A percentile compares a stretch with the other conserved stretches of the same genome.
Conservation (phyloP, 2,113 vertebrate genomes). For the Anoplopoma fimbria region DNA sequence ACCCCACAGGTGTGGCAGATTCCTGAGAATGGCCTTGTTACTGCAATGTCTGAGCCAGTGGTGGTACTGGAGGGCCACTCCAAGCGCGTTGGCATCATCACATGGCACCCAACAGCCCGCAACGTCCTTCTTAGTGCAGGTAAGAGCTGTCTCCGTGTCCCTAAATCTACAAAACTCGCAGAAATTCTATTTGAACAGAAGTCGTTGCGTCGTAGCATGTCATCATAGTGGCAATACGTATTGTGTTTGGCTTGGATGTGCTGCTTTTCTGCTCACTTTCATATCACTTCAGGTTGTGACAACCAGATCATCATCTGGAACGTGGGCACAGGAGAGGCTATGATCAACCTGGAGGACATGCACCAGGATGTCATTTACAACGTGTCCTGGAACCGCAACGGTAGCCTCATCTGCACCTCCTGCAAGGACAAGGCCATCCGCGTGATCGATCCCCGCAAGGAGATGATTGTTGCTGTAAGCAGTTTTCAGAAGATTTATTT, state of each 20-base stretch:
- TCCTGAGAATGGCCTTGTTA: constrained; percentile 94
- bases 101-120: constrained; percentile 96
- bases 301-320: constrained; percentile 96
- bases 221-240: not conserved
- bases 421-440: constrained; percentile 97
- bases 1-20: constrained; percentile 94
- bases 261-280: not conserved
- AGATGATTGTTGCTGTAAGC: constrained; percentile 89
- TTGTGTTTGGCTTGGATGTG: no score
- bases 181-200: not conserved
- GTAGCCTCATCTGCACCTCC: constrained; percentile 95
- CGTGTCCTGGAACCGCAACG: constrained; percentile 93
- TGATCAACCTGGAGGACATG: constrained; percentile 94
- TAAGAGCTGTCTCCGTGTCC: constrained; percentile 56
- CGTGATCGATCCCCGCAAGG: constrained; percentile 93
- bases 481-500: not conserved
- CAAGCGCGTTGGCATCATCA: constrained; percentile 95
- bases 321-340: constrained; percentile 92
- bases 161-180: not conserved
- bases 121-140: constrained; percentile 97
- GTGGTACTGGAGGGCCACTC: constrained; percentile 95
- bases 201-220: not conserved
- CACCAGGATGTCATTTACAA: constrained; percentile 96
- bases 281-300: constrained; percentile 87
- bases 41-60: constrained; percentile 91